Percentiles rank a stretch among this genome's conserved stretches.
Conservation (phyloP, 2,888 invertebrate genomes). For the Salpingus planirostris region DNA sequence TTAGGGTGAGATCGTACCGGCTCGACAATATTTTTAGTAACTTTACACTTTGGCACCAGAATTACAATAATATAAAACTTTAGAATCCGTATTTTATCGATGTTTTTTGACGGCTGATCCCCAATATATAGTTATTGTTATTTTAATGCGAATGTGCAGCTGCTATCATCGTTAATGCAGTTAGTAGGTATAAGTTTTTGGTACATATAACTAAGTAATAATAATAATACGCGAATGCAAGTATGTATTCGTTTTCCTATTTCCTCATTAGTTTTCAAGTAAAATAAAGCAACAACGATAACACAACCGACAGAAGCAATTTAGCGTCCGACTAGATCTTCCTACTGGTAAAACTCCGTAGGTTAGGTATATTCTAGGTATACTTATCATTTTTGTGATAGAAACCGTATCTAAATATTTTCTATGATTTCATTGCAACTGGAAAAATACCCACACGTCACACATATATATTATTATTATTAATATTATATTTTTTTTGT, state of each 20-base stretch:
- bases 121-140: conserved; percentile 33
- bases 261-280: too few relatives aligned
- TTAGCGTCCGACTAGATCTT: conserved; percentile 24
- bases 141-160: conserved; percentile 24
- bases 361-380: conserved; percentile 25
- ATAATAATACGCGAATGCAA: too few relatives aligned
- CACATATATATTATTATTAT: conserved; percentile 31
- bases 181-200: too few relatives aligned
- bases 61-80: conserved; percentile 35
- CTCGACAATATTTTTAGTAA: conserved; percentile 36
- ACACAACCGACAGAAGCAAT: conserved; percentile 37
- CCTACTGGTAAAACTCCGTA: too few relatives aligned
- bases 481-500: conserved; percentile 22
- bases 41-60: conserved; percentile 42
- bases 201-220: too few relatives aligned
- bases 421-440: conserved; percentile 31
- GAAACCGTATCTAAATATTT: conserved; percentile 40
- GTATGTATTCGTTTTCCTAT: too few relatives aligned
- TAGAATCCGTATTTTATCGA: conserved; percentile 40
- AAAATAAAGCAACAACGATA: conserved; percentile 35
- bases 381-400: conserved; percentile 37
- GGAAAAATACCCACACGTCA: conserved; percentile 40
- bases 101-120: conserved; percentile 38
- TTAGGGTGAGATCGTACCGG: conserved; percentile 27
- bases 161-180: too few relatives aligned